Base-by-base conservation (phyloP, 2,797 vertebrate genomes). In the Gymnoscopelus microlampas region DNA sequence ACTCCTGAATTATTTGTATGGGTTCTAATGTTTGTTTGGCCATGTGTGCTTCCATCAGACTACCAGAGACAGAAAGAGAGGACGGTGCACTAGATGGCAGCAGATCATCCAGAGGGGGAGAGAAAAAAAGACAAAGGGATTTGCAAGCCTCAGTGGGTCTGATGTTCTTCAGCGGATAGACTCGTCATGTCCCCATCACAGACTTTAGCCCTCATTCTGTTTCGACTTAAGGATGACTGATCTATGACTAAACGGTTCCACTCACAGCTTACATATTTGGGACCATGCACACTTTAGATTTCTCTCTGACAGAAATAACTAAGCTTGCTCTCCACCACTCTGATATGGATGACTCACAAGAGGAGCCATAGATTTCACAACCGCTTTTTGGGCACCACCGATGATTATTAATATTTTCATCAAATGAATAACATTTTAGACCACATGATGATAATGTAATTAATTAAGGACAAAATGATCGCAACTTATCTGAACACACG, bases 11-110 rank as follows among this genome's bases (percentile, higher is more conserved):
- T 44, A 70, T 32, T 9, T 68, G 11, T 63, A 12, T 56, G 51
- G 15, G 3, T 14, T 70, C 3, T 54, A 48, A 73, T 2, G 5
- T 15, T 55, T 4, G 64, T 10, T 11, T 66, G 1, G 66, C 50
- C 13, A 8, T 69, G 11, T 51, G 48, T 65, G 80, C 44, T 64
- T 71, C 26, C 73, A 44, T 70, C 83, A 99, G 97, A 99, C 86
- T 99, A 99, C 91, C 97, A 98, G 86, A 92, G 97, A 65, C 97
- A 99, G 88, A 99, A 99, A 91, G 97, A 99, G 81, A 95, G 97
- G 86, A 99, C 98, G 0, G 97, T 98, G 63, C 97, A 99, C 90
- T 99, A 98, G 92, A 68, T 86, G 90, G 87, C 87, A 85, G 81
- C 85, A 85, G 56, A 50, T 23, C 58, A 59, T n/a, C 50, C 50